These are phyloP conservation scores for Cenopis cana DNA, from an alignment of 2,888 invertebrate species.

Conservation along the genomic window DNA sequence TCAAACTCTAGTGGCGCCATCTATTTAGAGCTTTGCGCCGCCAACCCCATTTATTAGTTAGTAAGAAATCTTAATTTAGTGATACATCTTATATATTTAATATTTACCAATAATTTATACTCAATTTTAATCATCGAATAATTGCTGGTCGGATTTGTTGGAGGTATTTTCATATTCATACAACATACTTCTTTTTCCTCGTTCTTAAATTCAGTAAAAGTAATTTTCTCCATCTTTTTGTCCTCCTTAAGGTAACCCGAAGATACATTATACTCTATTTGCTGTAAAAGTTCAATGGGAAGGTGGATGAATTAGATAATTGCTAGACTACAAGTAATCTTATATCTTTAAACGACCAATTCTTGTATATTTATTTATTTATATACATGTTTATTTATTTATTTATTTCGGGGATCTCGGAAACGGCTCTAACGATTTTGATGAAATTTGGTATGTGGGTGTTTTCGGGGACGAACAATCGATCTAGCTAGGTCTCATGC, in stretches of 20 bases:
- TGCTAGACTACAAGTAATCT: too few relatives aligned
- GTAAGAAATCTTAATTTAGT: background rate
- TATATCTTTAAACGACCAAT: too few relatives aligned
- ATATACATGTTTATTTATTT: too few relatives aligned
- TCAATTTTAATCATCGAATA: slow-evolving; percentile 70
- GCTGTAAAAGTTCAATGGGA: slow-evolving; percentile 59
- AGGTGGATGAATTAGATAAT: background rate
- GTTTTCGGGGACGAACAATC: too few relatives aligned
- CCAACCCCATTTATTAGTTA: background rate
- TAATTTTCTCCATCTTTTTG: slow-evolving; percentile 60
- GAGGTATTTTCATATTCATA: slow-evolving; percentile 70
- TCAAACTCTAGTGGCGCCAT: too few relatives aligned
- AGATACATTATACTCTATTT: slow-evolving; percentile 63
- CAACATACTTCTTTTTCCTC: slow-evolving; percentile 59
- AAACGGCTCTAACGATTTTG: too few relatives aligned
- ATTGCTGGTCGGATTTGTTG: slow-evolving; percentile 66
- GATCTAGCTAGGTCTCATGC: too few relatives aligned
- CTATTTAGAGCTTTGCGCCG: too few relatives aligned
- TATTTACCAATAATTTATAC: slow-evolving; percentile 67
- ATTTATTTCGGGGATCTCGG: too few relatives aligned
- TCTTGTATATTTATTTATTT: too few relatives aligned
- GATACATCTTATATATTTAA: slow-evolving; percentile 49
- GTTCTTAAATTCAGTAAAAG: slow-evolving; percentile 58
- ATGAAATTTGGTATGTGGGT: too few relatives aligned
- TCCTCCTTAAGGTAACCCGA: slow-evolving; percentile 68